These are phyloP conservation scores for Tragelaphus imberbis DNA, from an alignment of 2,113 vertebrate genomes.

Conservation along the genomic window DNA sequence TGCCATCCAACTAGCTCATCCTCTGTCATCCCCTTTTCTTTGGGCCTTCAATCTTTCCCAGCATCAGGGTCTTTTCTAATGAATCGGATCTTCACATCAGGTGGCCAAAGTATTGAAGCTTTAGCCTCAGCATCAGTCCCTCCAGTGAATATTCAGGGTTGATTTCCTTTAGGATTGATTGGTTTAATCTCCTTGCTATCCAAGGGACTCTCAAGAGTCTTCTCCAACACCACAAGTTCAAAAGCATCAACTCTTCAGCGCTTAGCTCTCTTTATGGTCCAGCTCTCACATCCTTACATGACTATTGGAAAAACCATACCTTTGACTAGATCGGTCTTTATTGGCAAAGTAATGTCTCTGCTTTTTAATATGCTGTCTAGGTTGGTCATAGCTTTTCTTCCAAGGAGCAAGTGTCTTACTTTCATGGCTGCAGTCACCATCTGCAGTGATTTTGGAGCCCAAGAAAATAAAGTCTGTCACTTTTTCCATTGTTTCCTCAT, in stretches of 20 bases:
- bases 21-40: neutral
- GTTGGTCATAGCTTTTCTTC: neutral
- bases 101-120: neutral
- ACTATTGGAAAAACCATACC: neutral
- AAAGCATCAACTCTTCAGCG: rapidly evolving
- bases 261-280: neutral
- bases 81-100: neutral
- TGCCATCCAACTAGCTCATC: neutral
- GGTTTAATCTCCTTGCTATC: neutral
- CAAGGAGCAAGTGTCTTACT: neutral
- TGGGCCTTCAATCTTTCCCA: neutral
- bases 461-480: neutral
- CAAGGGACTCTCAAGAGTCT: neutral
- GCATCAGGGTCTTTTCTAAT: neutral
- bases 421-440: neutral
- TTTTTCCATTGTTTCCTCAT: neutral
- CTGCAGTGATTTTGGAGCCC: neutral
- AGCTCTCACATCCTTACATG: neutral
- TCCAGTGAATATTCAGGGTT: neutral
- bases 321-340: neutral
- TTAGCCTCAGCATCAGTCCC: neutral
- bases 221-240: neutral
- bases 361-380: neutral
- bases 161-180: neutral
- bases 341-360: neutral